These are phyloP conservation scores for Sminthurinus signatus DNA, from an alignment of 1,140 invertebrate genomes.

Conservation along the genomic window DNA sequence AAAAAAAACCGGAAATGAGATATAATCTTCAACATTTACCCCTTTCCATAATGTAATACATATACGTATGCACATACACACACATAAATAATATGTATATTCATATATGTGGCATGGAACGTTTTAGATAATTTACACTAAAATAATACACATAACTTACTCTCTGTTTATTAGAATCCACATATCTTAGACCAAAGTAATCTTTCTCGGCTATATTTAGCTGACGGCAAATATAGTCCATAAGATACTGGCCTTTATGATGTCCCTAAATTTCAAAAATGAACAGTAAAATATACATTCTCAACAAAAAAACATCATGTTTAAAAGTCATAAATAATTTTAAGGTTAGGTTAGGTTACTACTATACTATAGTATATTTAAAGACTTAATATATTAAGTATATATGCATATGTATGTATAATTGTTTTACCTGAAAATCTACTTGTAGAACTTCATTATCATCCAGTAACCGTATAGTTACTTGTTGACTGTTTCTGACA, in stretches of 20 bases:
- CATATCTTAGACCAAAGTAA: slow-evolving; percentile 94
- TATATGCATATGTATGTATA: too few species aligned
- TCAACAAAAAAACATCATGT: too few species aligned
- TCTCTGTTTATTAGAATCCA: slow-evolving; percentile 84
- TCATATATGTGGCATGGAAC: too few species aligned
- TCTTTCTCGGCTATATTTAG: slow-evolving; percentile 92
- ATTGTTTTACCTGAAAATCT: slow-evolving; percentile 94
- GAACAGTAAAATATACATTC: not conserved
- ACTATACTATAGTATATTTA: too few species aligned
- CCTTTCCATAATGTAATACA: not conserved
- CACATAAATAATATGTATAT: too few species aligned
- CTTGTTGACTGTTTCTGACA: slow-evolving; percentile 80
- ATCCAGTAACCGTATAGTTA: slow-evolving; percentile 85
- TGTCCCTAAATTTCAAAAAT: slow-evolving; percentile 70
- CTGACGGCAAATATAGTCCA: slow-evolving; percentile 89
- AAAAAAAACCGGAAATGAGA: slow-evolving; percentile 27
- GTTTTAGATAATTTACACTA: not conserved
- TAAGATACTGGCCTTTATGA: slow-evolving; percentile 84
- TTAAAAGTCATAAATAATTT: too few species aligned
- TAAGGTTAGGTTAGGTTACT: too few species aligned
- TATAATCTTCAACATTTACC: not conserved
- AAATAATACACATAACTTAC: slow-evolving; percentile 52
- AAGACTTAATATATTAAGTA: too few species aligned
- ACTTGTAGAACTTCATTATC: slow-evolving; percentile 90
- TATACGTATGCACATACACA: too few species aligned